phyloP scores from a whole-genome alignment of 1,140 invertebrate genomes.

The Leptopilina clavipes region DNA sequence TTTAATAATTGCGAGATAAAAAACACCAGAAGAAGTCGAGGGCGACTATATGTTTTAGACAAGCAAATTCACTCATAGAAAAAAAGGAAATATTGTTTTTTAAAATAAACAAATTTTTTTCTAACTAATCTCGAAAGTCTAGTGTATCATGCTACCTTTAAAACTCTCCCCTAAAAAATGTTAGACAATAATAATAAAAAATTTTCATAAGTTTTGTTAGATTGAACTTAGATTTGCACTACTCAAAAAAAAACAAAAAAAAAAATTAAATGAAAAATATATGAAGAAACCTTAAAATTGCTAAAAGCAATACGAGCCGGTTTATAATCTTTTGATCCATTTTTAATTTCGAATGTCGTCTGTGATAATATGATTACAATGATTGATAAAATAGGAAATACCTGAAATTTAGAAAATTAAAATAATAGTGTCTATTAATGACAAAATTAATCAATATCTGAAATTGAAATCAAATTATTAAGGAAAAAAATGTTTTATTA shows the following conservation, averaged over 20 bases:
- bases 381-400: conserved; percentile 64
- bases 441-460: background rate
- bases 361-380: conserved; percentile 61
- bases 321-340: conserved; percentile 55
- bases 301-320: conserved; percentile 60
- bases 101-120: too few relatives aligned
- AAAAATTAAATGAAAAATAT: conserved; percentile 16
- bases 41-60: too few relatives aligned
- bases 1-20: too few relatives aligned
- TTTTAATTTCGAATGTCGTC: conserved; percentile 57
- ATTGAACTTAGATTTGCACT: conserved; percentile 13
- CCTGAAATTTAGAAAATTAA: conserved; percentile 59
- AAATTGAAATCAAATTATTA: background rate
- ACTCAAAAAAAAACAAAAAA: conserved; percentile 38
- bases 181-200: background rate
- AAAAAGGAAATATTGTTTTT: too few relatives aligned
- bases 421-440: background rate
- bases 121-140: background rate
- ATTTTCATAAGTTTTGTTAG: background rate
- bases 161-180: background rate
- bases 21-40: too few relatives aligned
- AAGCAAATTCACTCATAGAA: too few relatives aligned
- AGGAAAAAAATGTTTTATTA: background rate
- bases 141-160: background rate
- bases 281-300: conserved; percentile 64